Evolutionary conservation across 92 coral and sea anemone species (phyloP).

Genomic region (Hydrozoanthus gracilis): DNA sequence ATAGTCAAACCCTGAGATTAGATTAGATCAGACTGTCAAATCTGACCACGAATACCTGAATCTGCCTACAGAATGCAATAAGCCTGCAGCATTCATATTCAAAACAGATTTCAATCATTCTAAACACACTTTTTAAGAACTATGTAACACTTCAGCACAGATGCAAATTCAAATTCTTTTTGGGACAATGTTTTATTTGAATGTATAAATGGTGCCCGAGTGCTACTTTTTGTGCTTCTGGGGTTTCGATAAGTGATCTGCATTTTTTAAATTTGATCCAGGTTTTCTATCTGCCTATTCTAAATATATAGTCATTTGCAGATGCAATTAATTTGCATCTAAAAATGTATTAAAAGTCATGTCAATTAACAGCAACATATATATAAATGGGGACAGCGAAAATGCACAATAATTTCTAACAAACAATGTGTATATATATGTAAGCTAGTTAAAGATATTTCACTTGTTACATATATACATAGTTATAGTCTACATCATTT

Average conservation of each 20-base stretch:
- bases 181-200: neutral
- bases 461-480: too few relatives aligned
- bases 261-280: neutral
- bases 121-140: neutral
- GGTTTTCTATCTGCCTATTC: neutral
- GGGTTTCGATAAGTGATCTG: neutral
- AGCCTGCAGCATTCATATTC: neutral
- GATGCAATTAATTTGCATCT: neutral
- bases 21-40: too few relatives aligned
- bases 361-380: neutral
- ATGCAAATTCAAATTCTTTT: neutral
- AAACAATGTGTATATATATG: too few relatives aligned
- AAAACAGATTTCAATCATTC: neutral
- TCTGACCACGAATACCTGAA: neutral
- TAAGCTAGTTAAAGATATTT: too few relatives aligned
- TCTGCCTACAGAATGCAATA: neutral
- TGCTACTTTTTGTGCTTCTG: neutral
- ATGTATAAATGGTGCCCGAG: neutral
- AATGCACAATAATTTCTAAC: too few relatives aligned
- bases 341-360: neutral
- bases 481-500: too few relatives aligned
- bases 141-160: neutral
- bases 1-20: neutral
- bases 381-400: neutral
- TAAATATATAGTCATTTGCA: neutral